phyloP scores from a whole-genome alignment of 2,113 vertebrate genomes.

The Elgaria multicarinata region DNA sequence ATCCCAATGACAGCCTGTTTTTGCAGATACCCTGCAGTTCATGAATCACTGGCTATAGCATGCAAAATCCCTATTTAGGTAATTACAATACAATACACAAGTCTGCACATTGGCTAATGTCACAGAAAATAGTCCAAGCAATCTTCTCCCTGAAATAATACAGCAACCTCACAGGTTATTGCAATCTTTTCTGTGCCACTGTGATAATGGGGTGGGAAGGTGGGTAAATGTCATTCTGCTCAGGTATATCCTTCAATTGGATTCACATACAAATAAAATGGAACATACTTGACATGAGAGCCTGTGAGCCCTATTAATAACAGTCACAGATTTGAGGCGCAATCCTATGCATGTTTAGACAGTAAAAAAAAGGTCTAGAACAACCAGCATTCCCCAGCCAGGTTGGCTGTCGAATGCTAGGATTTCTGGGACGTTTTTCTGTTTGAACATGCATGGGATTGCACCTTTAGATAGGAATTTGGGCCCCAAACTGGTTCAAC shows the following conservation, averaged over 20 bases:
- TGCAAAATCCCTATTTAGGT: constrained; percentile 76
- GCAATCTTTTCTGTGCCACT: constrained; percentile 29
- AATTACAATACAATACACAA: constrained; percentile 73
- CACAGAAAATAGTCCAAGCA: constrained; percentile 65
- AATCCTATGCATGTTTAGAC: neutral
- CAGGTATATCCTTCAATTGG: constrained; percentile 10
- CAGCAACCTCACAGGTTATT: constrained; percentile 23
- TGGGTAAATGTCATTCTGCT: neutral
- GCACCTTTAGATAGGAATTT: neutral
- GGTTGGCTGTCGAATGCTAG: too few species aligned
- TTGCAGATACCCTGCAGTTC: constrained; percentile 73
- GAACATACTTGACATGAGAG: neutral
- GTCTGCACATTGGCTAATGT: constrained; percentile 70
- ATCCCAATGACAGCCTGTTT: constrained; percentile 75
- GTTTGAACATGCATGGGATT: too few species aligned
- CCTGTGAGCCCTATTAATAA: neutral
- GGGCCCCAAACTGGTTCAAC: neutral
- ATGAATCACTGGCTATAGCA: constrained; percentile 74
- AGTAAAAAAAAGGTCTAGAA: too few species aligned
- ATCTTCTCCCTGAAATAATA: constrained; percentile 44
- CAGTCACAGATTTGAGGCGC: neutral
- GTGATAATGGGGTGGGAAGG: constrained; percentile 21
- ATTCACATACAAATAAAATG: neutral
- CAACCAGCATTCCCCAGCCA: too few species aligned
- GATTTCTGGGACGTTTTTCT: too few species aligned